Evolutionary conservation across 2,797 vertebrate species (phyloP), one percentile per base, ranked within the genome.

Genomic region (Anisognathus igniventris): DNA sequence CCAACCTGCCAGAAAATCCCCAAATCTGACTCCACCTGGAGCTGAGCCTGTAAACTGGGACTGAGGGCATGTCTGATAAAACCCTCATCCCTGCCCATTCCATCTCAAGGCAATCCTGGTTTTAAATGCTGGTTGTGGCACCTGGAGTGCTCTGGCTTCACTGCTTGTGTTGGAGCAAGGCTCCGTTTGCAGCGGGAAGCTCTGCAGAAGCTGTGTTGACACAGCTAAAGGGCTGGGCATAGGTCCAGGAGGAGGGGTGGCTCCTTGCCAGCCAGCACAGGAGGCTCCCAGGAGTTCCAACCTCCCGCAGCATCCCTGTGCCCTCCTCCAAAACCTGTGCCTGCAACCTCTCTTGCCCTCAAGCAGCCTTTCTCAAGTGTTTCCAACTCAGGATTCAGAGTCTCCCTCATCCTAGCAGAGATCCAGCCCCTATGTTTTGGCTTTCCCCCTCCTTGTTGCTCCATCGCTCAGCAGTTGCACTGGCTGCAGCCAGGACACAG

Each of bases 361-460:
- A 47, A 39, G 47, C 33, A 51, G 44, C 54, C 61, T 76, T 88
- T 39, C 35, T 30, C 7, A 7, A n/a, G 50, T 1, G 0, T 18
- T 60, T 70, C 48, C 37, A 37, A 7, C 6, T 24, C 44, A 37
- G 65, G 57, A 56, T 66, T 54, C 5, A 3, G 50, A 72, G 22
- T 42, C 17, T 23, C 16, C 7, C 24, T 22, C 3, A 1, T 19
- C 33, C 15, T 18, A 86, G 35, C 18, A 14, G 28, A 68, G 60
- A 56, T 28, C 25, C 0, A 0, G 58, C 42, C 35, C 23, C 50
- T 39, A 1, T 4, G 0, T 70, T 56, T 71, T 45, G 22, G 17
- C 57, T 71, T 66, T 13, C 15, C 48, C 5, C 3, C 14, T 71
- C 54, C 65, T 30, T 18, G 39, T 72, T 75, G 84, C 84, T 88